Evolutionary conservation across 2,113 vertebrate species (phyloP), one percentile per base, ranked within the genome.

Genomic region (Pteronura brasiliensis): DNA sequence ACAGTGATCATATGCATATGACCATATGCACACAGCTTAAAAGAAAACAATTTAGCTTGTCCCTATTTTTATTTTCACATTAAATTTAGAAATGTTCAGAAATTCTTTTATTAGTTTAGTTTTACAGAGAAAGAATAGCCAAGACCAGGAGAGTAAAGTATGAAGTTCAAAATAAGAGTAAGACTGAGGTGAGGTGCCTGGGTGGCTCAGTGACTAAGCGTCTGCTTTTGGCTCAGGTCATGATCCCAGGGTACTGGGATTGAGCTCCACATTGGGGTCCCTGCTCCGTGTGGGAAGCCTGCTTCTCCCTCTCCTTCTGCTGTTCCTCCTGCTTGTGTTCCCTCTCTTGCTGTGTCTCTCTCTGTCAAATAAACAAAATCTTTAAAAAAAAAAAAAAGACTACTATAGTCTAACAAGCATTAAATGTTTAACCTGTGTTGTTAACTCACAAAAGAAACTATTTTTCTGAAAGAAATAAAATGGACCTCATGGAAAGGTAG

Each of bases 61-160:
- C n/a, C 52, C 44, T 69, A 55, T 63, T 55, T 72, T 95, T 71
- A 71, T 79, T 86, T 93, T 81, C 74, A 96, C n/a, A 90, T 76
- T 11, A 94, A 94, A 92, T 61, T 80, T 36, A 95, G 44, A 94
- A 65, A 89, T 31, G 88, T 76, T 63, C 76, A 81, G 52, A 93
- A 93, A 72, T 84, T 29, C 29, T 83, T 77, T 81, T 42, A 84
- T 57, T 91, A 77, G 47, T 91, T 96, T 52, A 63, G 69, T 82
- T 90, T 97, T 83, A 85, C 13, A 74, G n/a, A 34, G 31, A 79
- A 89, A 47, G 27, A 85, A 59, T 1, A 31, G 34, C 52, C 49
- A 86, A 86, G 47, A 57, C 21, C 36, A 95, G 23, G 44, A 29
- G 15, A 44, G 15, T n/a, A 39, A 95, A 90, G 29, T 57, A 96